A percentile compares a stretch with the other conserved stretches of the same genome.
Conservation (phyloP, 2,888 invertebrate species). For the Eupelmus urozonus region DNA sequence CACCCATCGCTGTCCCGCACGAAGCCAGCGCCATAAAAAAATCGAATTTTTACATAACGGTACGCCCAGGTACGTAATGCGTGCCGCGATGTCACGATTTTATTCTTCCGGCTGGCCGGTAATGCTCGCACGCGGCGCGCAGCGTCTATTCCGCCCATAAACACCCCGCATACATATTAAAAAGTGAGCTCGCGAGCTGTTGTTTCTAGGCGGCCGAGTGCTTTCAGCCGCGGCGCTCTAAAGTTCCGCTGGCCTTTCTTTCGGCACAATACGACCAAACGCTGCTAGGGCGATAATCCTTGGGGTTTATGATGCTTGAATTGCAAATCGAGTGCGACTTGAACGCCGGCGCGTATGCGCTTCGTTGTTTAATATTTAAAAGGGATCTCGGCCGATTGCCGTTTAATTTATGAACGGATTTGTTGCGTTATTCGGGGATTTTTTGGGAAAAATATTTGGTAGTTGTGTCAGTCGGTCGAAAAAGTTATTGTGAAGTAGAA, state of each 20-base stretch:
- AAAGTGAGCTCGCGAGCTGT: neutral
- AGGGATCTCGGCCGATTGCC: too few species aligned
- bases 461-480: too few species aligned
- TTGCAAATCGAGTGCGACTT: conserved; percentile 11
- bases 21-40: conserved; percentile 7
- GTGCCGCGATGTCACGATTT: conserved; percentile 46
- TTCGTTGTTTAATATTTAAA: too few species aligned
- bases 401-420: too few species aligned
- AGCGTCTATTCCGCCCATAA: neutral
- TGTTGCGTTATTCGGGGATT: too few species aligned
- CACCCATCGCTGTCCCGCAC: neutral
- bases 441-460: too few species aligned
- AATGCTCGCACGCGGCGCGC: too few species aligned
- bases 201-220: neutral
- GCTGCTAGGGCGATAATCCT: conserved; percentile 7
- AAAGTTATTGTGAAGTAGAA: too few species aligned
- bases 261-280: neutral
- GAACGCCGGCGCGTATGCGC: too few species aligned
- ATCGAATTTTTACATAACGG: too few species aligned
- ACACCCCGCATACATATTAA: conserved; percentile 51
- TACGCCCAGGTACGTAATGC: neutral
- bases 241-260: neutral
- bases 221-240: neutral
- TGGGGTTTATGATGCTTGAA: conserved; percentile 16
- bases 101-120: conserved; percentile 46